Base-by-base conservation (phyloP, 2,888 invertebrate species). In the Cephus spinipes region DNA sequence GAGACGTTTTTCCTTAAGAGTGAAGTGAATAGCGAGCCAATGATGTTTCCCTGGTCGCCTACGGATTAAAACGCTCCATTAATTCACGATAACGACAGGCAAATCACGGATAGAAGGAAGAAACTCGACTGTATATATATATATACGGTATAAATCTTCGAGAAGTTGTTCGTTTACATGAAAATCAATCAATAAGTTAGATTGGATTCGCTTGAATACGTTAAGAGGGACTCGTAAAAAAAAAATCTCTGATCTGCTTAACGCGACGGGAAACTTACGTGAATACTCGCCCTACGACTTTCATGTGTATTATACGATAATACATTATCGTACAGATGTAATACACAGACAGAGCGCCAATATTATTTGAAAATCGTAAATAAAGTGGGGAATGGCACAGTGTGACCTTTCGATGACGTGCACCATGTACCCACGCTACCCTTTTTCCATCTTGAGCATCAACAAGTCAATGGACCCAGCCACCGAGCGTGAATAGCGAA, bases 381-480 rank as follows among this genome's bases (percentile, higher is more conserved):
- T 55, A 55, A 55, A 23, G 23, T 55, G 23, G 15, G 40, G 23
- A 23, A 55, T 55, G 6, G 23, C 6, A 55, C 23, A 23, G 55
- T 9, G 23, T 9, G 23, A 23, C 55, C 23, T 55, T 55, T 23
- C 55, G 23, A 55, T 23, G 23, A 55, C 9, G 55, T 55, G 55
- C 9, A 23, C 55, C 55, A 9, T 55, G 55, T 55, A 55, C 55
- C 55, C 2, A 55, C 23, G 55, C 9, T 55, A 23, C 55, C 36
- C 55, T 73, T 76, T 32, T 73, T 71, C 73, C 78, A 55, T 55
- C 76, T 77, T 79, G 73, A 40, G 76, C 77, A 84, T 84, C 83
- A 84, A 85, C 85, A 79, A 85, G 85, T 85, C 85, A 83, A 85
- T 82, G 84, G 81, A 78, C 81, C 82, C 83, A 80, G 77, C 69